Percentiles rank a stretch among this genome's conserved stretches.
Conservation (phyloP, 2,888 invertebrate species). For the Lasioglossum pauxillum region DNA sequence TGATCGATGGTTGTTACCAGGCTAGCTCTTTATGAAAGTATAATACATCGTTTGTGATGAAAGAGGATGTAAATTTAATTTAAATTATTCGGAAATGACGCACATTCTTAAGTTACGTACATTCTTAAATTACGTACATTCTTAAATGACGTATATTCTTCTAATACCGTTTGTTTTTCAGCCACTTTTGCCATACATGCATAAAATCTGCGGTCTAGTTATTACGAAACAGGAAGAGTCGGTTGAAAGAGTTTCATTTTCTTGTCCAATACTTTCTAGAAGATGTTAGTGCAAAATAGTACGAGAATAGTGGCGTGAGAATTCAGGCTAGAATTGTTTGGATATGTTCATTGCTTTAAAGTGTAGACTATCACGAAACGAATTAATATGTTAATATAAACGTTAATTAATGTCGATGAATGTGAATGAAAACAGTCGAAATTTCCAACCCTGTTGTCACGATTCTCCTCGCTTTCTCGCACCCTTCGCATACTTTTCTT, state of each 20-base stretch:
- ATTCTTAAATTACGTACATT: neutral
- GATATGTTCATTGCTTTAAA: too few relatives aligned
- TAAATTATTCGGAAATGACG: neutral
- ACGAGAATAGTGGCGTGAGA: too few relatives aligned
- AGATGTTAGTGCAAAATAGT: neutral
- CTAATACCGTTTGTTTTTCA: neutral
- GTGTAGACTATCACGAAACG: too few relatives aligned
- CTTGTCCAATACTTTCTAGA: too few relatives aligned
- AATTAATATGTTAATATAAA: too few relatives aligned
- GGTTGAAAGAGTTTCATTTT: too few relatives aligned
- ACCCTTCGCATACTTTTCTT: neutral
- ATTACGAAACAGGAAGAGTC: neutral
- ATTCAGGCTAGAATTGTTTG: too few relatives aligned
- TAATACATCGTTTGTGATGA: too few relatives aligned
- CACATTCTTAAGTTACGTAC: neutral
- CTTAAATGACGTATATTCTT: neutral
- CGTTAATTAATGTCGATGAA: too few relatives aligned
- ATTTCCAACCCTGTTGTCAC: fast-evolving
- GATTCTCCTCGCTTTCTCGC: neutral
- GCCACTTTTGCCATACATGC: neutral
- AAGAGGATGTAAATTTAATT: neutral
- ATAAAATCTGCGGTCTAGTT: neutral
- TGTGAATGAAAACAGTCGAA: too few relatives aligned
- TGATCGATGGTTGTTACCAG: neutral
- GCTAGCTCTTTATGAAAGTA: neutral